Conservation (phyloP, 2,888 invertebrate species). For the Serripes groenlandicus region DNA sequence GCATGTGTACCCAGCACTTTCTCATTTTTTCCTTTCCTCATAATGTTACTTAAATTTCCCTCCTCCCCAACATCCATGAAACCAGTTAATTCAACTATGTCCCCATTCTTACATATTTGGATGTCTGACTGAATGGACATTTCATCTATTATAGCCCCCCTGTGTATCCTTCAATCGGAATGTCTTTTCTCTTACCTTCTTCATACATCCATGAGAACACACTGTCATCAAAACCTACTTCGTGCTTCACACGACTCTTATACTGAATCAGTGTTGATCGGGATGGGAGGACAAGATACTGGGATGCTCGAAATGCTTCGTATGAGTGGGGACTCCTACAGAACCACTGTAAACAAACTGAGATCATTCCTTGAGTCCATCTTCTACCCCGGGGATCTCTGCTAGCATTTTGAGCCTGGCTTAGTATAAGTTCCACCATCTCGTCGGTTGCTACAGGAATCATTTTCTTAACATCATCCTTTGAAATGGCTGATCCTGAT, state of each 20-base stretch:
- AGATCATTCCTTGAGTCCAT: slow-evolving; percentile 30
- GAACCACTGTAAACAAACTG: slow-evolving; percentile 37
- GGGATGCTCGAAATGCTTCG: slow-evolving; percentile 29
- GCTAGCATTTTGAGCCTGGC: slow-evolving; percentile 38
- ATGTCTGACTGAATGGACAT: slow-evolving; percentile 55
- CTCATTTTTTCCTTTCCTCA: slow-evolving; percentile 51
- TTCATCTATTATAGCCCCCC: slow-evolving; percentile 52
- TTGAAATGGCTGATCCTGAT: no score
- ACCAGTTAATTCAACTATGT: slow-evolving; percentile 54
- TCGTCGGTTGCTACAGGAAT: slow-evolving; percentile 27
- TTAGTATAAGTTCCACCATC: slow-evolving; percentile 44
- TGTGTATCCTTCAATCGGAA: slow-evolving; percentile 26
- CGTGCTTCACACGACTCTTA: slow-evolving; percentile 31
- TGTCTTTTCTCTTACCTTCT: slow-evolving; percentile 25
- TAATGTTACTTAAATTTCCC: slow-evolving; percentile 34
- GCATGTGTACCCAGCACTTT: slow-evolving; percentile 57
- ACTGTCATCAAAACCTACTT: slow-evolving; percentile 36
- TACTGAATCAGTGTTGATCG: slow-evolving; percentile 19
- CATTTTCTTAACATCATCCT: slow-evolving; percentile 17
- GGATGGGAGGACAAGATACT: slow-evolving; percentile 33
- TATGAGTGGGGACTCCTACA: slow-evolving; percentile 30
- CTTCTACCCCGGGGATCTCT: slow-evolving; percentile 42
- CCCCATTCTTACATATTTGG: slow-evolving; percentile 55
- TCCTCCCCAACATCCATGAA: slow-evolving; percentile 49
- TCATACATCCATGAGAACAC: no score